Percentiles rank a stretch among this genome's conserved stretches.
Evolutionary conservation across 2,888 invertebrate genomes (phyloP).

Genomic region (Plagodis pulveraria): DNA sequence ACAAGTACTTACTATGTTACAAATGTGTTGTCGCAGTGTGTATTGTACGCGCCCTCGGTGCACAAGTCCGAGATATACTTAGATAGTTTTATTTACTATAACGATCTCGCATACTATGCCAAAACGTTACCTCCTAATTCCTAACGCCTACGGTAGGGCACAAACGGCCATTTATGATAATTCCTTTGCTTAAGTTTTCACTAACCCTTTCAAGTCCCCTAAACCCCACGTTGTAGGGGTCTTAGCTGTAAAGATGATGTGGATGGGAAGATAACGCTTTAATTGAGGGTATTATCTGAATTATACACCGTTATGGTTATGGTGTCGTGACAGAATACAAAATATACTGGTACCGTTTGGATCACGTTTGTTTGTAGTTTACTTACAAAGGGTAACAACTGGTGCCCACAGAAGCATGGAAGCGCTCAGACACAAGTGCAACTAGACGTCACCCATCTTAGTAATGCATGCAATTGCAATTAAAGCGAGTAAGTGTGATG

Average conservation of each 20-base stretch:
- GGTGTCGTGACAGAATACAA: constrained; percentile 8
- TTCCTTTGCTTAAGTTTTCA: constrained; percentile 29
- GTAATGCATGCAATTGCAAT: too few species aligned
- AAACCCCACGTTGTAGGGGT: constrained; percentile 22
- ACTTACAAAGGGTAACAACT: background rate
- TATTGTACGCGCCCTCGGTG: too few species aligned
- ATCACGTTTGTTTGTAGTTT: background rate
- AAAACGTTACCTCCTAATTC: background rate
- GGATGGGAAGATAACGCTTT: constrained; percentile 24
- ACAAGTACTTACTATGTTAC: too few species aligned
- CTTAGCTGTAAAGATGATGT: constrained; percentile 28
- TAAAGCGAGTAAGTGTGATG: too few species aligned
- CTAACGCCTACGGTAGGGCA: constrained; percentile 1
- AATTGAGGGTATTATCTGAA: constrained; percentile 27
- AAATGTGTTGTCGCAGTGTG: too few species aligned
- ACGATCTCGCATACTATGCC: background rate
- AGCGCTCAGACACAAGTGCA: too few species aligned
- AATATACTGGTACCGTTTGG: constrained; percentile 1
- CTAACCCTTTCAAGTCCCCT: constrained; percentile 12
- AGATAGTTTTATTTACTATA: too few species aligned
- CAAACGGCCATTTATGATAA: constrained; percentile 24
- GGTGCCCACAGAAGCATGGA: too few species aligned
- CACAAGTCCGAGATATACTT: too few species aligned
- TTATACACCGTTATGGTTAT: constrained; percentile 25
- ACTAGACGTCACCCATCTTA: too few species aligned